Conservation (phyloP, 2,888 invertebrate species). For the Autographa gamma region DNA sequence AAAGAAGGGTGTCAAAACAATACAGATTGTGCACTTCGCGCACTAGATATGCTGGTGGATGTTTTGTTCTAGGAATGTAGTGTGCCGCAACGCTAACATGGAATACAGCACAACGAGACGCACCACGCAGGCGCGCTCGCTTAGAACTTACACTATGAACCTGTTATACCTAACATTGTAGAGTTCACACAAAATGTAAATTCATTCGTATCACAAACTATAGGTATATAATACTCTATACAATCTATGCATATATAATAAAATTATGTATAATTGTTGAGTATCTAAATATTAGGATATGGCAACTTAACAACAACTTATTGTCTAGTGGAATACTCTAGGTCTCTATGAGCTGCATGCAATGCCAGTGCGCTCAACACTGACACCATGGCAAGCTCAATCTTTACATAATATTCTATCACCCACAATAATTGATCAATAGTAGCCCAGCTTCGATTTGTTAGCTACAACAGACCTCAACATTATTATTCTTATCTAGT, state of each 20-base stretch:
- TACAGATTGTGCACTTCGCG: too few relatives aligned
- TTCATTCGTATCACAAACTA: slow-evolving; percentile 88
- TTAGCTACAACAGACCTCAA: too few relatives aligned
- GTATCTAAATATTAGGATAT: slow-evolving; percentile 88
- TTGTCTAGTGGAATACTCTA: slow-evolving; percentile 86
- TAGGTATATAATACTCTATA: slow-evolving; percentile 84
- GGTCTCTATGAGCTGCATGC: slow-evolving; percentile 60
- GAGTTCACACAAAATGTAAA: slow-evolving; percentile 85
- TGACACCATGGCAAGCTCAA: background rate
- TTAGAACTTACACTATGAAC: slow-evolving; percentile 57
- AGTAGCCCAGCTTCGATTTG: background rate
- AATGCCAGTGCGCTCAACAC: slow-evolving; percentile 13
- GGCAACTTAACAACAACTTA: slow-evolving; percentile 88
- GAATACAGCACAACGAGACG: slow-evolving; percentile 8
- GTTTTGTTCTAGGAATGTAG: slow-evolving; percentile 36
- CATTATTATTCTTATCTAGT: too few relatives aligned
- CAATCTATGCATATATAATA: slow-evolving; percentile 78
- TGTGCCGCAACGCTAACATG: slow-evolving; percentile 13
- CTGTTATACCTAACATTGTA: slow-evolving; percentile 74
- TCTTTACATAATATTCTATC: slow-evolving; percentile 15
- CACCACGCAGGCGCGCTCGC: background rate
- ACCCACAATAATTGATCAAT: slow-evolving; percentile 14
- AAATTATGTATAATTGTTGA: slow-evolving; percentile 83
- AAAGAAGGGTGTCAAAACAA: too few relatives aligned
- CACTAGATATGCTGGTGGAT: background rate